Evolutionary conservation across 1,140 invertebrate genomes (phyloP), one percentile per base, ranked within the genome.

Genomic region (Leptinotarsa texana): DNA sequence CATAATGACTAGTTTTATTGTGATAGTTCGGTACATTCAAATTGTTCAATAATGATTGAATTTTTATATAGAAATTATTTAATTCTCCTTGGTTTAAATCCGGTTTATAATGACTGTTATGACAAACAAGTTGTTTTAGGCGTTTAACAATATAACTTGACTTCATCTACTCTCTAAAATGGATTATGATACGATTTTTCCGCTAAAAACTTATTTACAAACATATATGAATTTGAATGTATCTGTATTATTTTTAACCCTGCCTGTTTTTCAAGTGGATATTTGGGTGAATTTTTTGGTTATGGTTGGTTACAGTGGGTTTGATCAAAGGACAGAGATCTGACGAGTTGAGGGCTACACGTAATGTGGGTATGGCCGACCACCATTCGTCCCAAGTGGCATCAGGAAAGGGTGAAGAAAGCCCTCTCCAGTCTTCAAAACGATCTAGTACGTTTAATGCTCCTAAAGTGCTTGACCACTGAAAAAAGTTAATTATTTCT

Each of bases 401-500:
- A 83, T 87, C 85, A 84, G 88, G 87, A 81, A 91, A 90, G 82
- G 91, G 91, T 78, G 93, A 93, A 89, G 91, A 92, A 85, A 93
- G 92, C 82, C 92, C 92, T 82, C 90, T 94, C 73, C 92, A 83
- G 86, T 79, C 84, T 76, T 91, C 90, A 81, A 92, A 93, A 87
- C 87, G 92, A 88, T 92, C 91, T 84, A 93, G 93, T 93, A 93
- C 84, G 93, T 93, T 83, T 63, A 51, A n/a, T 22, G 24, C n/a
- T n/a, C 18, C 61, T 57, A 17, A 6, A 57, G 11, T 57, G 15
- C 51, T 57, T 57, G 51, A 13, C 51, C 51, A 57, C 51, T n/a
- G 4, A 15, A 57, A 57, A 57, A 57, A 57, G 0, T 57, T 2
- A 57, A 17, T n/a, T 57, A 15, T 13, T 0, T 57, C 13, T 57